A percentile compares a stretch with the other conserved stretches of the same genome.
These are phyloP conservation scores for Cyphomyrmex costatus DNA, from an alignment of 1,140 invertebrate species.

Conservation along the genomic window DNA sequence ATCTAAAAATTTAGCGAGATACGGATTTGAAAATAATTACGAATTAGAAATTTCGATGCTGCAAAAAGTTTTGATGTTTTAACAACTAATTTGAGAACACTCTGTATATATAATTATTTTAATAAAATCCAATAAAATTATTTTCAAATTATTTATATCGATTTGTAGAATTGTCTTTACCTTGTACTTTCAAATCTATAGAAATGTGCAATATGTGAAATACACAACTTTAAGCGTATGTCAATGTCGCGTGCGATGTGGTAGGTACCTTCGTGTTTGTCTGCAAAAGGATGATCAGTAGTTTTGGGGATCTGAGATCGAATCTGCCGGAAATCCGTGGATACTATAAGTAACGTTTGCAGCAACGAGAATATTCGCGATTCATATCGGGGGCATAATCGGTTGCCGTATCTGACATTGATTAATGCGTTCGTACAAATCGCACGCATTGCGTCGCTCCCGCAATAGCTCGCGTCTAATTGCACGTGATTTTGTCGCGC, in stretches of 20 bases:
- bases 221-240: background rate
- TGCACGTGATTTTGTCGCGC: slow-evolving; percentile 51
- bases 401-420: slow-evolving; percentile 36
- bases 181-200: no score
- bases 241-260: background rate
- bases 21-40: no score
- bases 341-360: background rate
- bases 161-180: no score
- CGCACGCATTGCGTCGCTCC: slow-evolving; percentile 24
- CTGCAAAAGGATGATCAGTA: background rate
- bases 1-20: no score
- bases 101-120: no score
- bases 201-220: background rate
- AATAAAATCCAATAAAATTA: no score
- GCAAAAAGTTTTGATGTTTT: no score
- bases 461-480: slow-evolving; percentile 60
- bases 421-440: slow-evolving; percentile 53
- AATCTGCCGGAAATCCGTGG: slow-evolving; percentile 5
- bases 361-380: slow-evolving; percentile 33
- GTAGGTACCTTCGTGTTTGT: background rate
- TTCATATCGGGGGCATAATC: slow-evolving; percentile 47
- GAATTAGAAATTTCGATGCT: no score
- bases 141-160: no score
- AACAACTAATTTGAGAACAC: no score
- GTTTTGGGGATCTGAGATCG: background rate